These are phyloP conservation scores for Megaleporinus macrocephalus DNA, from an alignment of 2,113 vertebrate genomes.

Conservation along the genomic window DNA sequence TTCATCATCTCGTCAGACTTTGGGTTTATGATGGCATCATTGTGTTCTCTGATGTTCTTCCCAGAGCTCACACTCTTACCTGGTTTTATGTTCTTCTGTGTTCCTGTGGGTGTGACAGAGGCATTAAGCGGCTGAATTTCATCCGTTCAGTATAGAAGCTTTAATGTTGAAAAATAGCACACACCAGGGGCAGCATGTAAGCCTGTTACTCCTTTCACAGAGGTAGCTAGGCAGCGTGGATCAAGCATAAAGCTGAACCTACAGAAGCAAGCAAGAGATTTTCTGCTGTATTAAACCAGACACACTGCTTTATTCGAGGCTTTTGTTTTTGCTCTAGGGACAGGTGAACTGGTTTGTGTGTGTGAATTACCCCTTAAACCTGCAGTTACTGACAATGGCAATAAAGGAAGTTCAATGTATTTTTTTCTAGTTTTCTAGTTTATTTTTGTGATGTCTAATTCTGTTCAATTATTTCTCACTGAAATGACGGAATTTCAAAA, in stretches of 20 bases:
- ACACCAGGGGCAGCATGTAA: conserved; percentile 20
- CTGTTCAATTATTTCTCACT: too few relatives aligned
- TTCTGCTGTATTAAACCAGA: conserved; percentile 24
- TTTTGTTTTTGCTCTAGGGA: conserved; percentile 28
- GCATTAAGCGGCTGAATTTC: neutral
- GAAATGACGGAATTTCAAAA: too few relatives aligned
- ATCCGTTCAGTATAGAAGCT: neutral
- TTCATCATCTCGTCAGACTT: neutral
- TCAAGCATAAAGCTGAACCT: conserved; percentile 17
- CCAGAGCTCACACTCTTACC: neutral
- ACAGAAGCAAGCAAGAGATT: neutral
- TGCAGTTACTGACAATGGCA: neutral
- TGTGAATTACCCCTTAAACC: neutral
- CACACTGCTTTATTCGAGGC: conserved; percentile 25
- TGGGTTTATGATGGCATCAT: neutral
- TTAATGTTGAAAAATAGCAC: conserved; percentile 16
- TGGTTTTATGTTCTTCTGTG: neutral
- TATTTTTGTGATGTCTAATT: neutral
- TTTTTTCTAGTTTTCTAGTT: too few relatives aligned
- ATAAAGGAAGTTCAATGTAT: neutral
- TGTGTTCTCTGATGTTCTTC: neutral
- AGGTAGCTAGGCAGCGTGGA: conserved; percentile 1
- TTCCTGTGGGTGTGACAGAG: neutral
- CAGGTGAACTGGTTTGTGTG: neutral
- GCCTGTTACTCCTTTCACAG: neutral